Conservation (phyloP, 2,797 vertebrate genomes). For the Loriculus beryllinus region DNA sequence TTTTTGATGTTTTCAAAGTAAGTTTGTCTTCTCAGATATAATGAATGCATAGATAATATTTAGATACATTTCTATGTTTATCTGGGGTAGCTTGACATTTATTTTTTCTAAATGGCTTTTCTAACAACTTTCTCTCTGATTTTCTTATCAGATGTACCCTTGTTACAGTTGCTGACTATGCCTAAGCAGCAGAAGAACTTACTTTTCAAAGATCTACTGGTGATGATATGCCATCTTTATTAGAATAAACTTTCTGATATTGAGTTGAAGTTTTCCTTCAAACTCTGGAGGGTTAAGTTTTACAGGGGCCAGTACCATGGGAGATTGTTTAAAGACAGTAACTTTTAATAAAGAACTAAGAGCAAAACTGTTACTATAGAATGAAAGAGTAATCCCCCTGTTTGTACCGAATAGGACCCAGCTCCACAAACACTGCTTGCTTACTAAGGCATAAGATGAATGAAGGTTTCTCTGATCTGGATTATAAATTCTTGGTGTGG, state of each 20-base stretch:
- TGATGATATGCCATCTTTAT: too few species aligned
- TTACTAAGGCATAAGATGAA: neutral
- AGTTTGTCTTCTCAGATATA: neutral
- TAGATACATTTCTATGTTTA: neutral
- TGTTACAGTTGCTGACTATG: neutral
- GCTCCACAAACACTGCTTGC: neutral
- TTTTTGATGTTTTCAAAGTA: neutral
- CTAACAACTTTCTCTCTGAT: neutral
- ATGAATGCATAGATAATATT: neutral
- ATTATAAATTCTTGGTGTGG: neutral
- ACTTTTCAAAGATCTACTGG: neutral
- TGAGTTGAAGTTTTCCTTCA: neutral
- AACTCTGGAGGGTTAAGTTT: neutral
- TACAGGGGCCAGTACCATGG: rapidly evolving
- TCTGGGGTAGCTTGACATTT: neutral
- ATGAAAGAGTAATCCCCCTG: neutral
- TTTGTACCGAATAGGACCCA: neutral
- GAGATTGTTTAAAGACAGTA: neutral
- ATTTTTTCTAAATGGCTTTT: neutral
- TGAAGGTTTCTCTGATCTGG: neutral
- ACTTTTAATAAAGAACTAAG: neutral
- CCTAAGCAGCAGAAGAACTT: neutral
- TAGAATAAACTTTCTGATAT: neutral
- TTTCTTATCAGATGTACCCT: neutral
- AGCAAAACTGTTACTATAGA: neutral